phyloP scores from a whole-genome alignment of 2,888 invertebrate species.

The Eupithecia tripunctaria region DNA sequence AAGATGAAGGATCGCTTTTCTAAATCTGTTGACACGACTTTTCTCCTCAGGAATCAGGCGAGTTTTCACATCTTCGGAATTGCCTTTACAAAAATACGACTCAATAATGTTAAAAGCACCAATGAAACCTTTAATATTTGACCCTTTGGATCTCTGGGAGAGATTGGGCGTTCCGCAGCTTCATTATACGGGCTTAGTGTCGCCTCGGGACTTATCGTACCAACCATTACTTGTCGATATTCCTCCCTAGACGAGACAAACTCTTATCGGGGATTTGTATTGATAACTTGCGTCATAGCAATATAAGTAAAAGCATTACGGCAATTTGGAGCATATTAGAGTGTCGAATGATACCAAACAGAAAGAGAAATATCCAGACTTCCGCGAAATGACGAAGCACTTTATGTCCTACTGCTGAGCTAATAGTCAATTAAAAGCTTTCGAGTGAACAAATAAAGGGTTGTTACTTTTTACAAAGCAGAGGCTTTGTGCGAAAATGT shows the following conservation, averaged over 20 bases:
- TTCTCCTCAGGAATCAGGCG: neutral
- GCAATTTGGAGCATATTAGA: neutral
- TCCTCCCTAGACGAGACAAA: slow-evolving; percentile 33
- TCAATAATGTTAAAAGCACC: slow-evolving; percentile 8
- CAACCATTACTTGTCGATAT: slow-evolving; percentile 57
- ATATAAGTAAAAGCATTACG: slow-evolving; percentile 5
- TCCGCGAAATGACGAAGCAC: neutral
- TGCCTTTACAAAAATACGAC: slow-evolving; percentile 3
- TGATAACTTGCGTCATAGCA: neutral
- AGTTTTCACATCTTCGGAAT: neutral
- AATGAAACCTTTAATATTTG: slow-evolving; percentile 36
- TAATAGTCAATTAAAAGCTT: slow-evolving; percentile 1
- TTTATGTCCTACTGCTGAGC: neutral
- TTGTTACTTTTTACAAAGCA: neutral
- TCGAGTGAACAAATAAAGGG: slow-evolving; percentile 2
- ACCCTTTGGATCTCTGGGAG: slow-evolving; percentile 48
- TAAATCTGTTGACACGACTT: neutral
- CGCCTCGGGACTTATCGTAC: slow-evolving; percentile 54
- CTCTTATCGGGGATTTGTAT: slow-evolving; percentile 24
- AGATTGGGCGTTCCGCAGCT: slow-evolving; percentile 60
- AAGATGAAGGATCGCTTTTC: neutral
- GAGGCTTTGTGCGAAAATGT: neutral
- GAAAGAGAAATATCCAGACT: neutral
- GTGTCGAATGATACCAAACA: neutral
- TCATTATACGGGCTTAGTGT: slow-evolving; percentile 62